Conservation (phyloP, 2,797 vertebrate species). For the Anomalospiza imberbis region DNA sequence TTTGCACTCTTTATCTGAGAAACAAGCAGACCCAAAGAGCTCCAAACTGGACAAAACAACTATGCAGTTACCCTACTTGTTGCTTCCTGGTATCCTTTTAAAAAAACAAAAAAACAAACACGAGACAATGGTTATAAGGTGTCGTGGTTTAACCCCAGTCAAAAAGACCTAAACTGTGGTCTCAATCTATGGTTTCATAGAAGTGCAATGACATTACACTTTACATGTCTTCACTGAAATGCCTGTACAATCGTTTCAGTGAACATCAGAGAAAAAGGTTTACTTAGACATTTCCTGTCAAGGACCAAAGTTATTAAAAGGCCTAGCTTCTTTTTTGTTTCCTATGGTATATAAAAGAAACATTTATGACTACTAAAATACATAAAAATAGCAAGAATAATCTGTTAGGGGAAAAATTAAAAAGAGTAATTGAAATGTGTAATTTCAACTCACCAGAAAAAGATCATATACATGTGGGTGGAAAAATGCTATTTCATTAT, state of each 20-base stretch:
- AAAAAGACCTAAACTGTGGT: not conserved
- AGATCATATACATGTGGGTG: slow-evolving; percentile 12
- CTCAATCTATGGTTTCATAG: not conserved
- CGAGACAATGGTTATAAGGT: not conserved
- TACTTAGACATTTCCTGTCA: not conserved
- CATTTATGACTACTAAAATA: not conserved
- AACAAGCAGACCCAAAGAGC: not conserved
- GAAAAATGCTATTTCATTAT: slow-evolving; percentile 47
- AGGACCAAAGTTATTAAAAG: not conserved
- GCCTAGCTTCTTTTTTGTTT: not conserved
- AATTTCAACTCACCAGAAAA: slow-evolving; percentile 18
- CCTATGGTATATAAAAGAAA: not conserved
- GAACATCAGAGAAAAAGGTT: not conserved
- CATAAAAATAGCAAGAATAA: not conserved
- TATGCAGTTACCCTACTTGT: not conserved
- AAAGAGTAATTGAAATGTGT: slow-evolving; percentile 12
- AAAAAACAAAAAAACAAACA: not conserved
- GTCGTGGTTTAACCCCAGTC: not conserved
- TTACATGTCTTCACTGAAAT: not conserved
- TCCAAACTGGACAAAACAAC: not conserved
- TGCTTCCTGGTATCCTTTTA: not conserved
- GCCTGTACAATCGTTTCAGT: not conserved
- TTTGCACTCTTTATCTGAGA: not conserved
- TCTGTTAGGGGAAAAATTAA: not conserved
- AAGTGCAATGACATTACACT: not conserved